Base-by-base conservation (phyloP, 2,113 vertebrate genomes). In the Chamaea fasciata region DNA sequence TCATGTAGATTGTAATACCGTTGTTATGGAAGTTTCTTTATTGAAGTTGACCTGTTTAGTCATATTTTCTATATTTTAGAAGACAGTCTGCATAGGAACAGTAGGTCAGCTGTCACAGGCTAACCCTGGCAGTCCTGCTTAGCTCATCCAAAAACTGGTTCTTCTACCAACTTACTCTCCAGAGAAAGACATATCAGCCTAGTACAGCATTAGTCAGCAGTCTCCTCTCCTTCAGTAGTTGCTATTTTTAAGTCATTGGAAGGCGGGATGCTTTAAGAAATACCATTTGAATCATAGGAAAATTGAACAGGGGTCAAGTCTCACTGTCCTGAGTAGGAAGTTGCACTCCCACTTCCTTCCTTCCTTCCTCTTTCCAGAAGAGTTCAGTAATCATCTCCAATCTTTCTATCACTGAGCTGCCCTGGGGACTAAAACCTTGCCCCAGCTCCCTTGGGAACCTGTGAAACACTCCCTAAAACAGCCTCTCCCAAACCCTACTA, bases 231-330 rank as follows among this genome's bases (percentile, higher is more conserved):
- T 71, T 91, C 74, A 89, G 73, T 67, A 81, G 60, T 44, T 94
- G 60, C 68, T 91, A 65, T 84, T 65, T 87, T 91, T 86, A 74
- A 68, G 44, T 67, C 76, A 71, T 11, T 82, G 56, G 64, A 92
- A 91, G 71, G 42, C 92, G 33, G 44, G 56, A 30, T 96, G 88
- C 88, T 88, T 95, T 77, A 92, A 96, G 88, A 95, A 97, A 93
- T 78, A 90, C 18, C 60, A 77, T 63, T 94, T 97, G 93, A 95
- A 79, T 94, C 93, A 93, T 7, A 77, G 50, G 75, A 68, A 86
- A 90, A 83, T 68, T 55, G 59, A 93, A 74, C 79, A 77, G 37
- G 31, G 79, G 93, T 95, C 90, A 94, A 74, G 27, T 69, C 79
- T 94, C 76, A 19, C 39, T 92, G 78, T 94, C 90, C 75, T 75